Base-by-base conservation (phyloP, 2,113 vertebrate genomes). In the rat (Rattus norvegicus) region DNA sequence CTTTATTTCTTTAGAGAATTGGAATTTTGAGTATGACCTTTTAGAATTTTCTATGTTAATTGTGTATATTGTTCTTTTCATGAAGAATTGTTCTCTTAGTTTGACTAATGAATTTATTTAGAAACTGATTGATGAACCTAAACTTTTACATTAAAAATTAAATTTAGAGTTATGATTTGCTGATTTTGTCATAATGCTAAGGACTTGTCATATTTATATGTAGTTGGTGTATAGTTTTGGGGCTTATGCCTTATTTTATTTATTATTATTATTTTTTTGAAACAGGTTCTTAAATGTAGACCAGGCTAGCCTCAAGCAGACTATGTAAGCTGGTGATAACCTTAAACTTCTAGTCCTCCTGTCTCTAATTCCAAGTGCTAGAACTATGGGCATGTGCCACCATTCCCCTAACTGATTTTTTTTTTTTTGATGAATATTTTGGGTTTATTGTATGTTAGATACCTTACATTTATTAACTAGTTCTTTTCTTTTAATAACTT, bases 1-100 rank as follows among this genome's bases (percentile, higher is more conserved):
- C 80, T 96, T 97, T 93, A 91, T 97, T 95, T 94, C 91, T 97
- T 67, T 85, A 92, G 88, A 97, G 81, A 95, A 91, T 81, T 65
- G 43, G 79, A 97, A 86, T 89, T 95, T 95, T 92, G 80, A 17
- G 75, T 92, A 94, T 96, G 76, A 96, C 88, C 77, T 95, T 96
- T 92, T 30, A 90, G 80, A 92, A 75, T 92, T 95, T 96, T 92
- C 9, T 95, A 30, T 95, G 16, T 96, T 93, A 12, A 69, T 96
- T 89, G 90, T 94, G 10, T 94, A 84, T 94, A 54, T 93, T 83
- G 14, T 89, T 95, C 33, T 94, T 97, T 96, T 81, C 39, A 67
- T 92, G 85, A 75, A 90, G 65, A 94, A 88, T 92, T 61, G 39
- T 96, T 96, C 59, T 26, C 5, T 90, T 94, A 92, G 26, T 81